These are phyloP conservation scores for Tetrax tetrax DNA, from an alignment of 2,113 vertebrate genomes.

Conservation along the genomic window DNA sequence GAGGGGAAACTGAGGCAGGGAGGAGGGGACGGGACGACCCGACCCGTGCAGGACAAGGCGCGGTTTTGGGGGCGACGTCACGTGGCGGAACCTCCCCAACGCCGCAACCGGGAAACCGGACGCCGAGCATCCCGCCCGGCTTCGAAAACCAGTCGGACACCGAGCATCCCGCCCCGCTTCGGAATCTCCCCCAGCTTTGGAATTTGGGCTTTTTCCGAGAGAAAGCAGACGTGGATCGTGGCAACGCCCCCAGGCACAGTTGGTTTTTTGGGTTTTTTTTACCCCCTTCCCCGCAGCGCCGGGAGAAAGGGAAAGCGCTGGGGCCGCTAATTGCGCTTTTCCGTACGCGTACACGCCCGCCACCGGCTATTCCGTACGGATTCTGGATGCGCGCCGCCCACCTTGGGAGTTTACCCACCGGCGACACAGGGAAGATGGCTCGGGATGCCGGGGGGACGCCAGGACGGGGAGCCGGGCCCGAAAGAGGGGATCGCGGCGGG, in stretches of 20 bases:
- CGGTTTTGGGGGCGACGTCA: not conserved
- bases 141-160: not conserved
- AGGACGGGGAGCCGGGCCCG: not conserved
- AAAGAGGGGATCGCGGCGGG: not conserved
- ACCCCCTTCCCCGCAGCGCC: not conserved
- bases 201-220: not conserved
- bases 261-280: not conserved
- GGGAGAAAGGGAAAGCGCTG: not conserved
- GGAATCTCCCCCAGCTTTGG: not conserved
- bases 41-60: accelerated
- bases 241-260: accelerated
- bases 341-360: accelerated
- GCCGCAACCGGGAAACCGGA: accelerated
- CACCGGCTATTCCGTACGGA: not conserved
- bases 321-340: not conserved
- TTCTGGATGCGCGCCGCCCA: not conserved
- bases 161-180: accelerated
- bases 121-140: not conserved
- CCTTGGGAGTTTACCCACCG: not conserved
- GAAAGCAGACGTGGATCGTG: accelerated
- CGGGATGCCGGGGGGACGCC: not conserved
- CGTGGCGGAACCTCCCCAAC: accelerated
- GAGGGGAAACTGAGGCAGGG: not conserved
- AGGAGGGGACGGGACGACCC: accelerated
- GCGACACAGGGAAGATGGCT: not conserved